phyloP scores from a whole-genome alignment of 2,797 vertebrate species.

The Gymnopithys bicolor region DNA sequence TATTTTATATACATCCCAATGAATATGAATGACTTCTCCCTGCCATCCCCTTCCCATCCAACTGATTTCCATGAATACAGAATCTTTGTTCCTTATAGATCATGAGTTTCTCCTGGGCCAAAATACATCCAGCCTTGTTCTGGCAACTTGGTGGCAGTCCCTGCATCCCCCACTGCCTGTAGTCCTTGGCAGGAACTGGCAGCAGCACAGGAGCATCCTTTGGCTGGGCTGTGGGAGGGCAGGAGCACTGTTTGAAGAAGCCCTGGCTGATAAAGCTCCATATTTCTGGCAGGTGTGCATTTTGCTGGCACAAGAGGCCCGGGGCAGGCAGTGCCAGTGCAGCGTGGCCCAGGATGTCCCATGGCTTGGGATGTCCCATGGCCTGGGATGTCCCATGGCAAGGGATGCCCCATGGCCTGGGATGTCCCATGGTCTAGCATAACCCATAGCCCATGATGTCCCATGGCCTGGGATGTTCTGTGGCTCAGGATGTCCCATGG shows the following conservation, averaged over 20 bases:
- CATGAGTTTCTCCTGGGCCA: not conserved
- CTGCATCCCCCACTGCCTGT: not conserved
- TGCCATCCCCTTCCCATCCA: not conserved
- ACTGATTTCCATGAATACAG: not conserved
- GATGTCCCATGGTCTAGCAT: too few relatives aligned
- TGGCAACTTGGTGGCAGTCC: not conserved
- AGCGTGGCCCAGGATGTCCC: not conserved
- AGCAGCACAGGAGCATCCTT: not conserved
- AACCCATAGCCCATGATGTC: too few relatives aligned
- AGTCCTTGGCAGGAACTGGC: not conserved
- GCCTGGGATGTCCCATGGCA: too few relatives aligned
- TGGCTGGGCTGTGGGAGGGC: not conserved
- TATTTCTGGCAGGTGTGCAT: slow-evolving; percentile 44
- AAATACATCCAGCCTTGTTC: not conserved
- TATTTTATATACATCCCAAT: not conserved
- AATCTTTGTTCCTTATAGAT: slow-evolving; percentile 13
- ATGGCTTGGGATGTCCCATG: not conserved
- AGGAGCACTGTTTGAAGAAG: not conserved
- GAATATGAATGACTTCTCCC: not conserved
- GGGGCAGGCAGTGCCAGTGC: not conserved
- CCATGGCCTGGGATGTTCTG: too few relatives aligned
- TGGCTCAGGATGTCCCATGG: too few relatives aligned
- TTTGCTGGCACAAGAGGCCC: slow-evolving; percentile 41
- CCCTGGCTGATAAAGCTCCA: not conserved
- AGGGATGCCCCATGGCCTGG: too few relatives aligned